Evolutionary conservation across 2,888 invertebrate species (phyloP), one percentile per base, ranked within the genome.

Genomic region (Lissonota sp.): DNA sequence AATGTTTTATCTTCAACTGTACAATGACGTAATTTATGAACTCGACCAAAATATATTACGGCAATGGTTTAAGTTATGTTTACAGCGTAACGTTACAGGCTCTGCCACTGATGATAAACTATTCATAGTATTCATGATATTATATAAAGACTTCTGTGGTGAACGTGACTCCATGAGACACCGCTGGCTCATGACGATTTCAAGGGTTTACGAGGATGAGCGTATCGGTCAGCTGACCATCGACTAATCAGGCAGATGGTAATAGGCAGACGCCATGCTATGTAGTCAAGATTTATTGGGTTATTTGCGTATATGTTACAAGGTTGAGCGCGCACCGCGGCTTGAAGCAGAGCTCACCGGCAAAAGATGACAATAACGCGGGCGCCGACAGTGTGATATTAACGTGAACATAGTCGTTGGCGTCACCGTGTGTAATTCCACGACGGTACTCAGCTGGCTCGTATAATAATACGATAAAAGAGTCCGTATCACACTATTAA

Each of bases 251-350:
- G 53, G 26, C 51, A 26, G 53, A 53, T 40, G 39, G 51, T 64
- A 49, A 12, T 51, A 66, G 66, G 66, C 66, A 49, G 46, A 26
- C 42, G 80, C 88, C 87, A 86, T 89, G 86, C 82, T 26, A 26
- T 3, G 26, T 26, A 26, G 26, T 26, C 82, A 82, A 89, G 90
- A 90, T 91, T 91, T 91, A 91, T 91, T 87, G 88, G 90, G 87
- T 90, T 90, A 89, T 90, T 89, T 88, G 88, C 87, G 88, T 90
- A 91, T 91, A 90, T 90, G 91, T 91, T 91, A 91, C 91, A 90
- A 91, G 91, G 91, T 85, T 88, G 57, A 40, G 49, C 12, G 10
- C n/a, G 55, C 16, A 67, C 60, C 49, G 40, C 42, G 62, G 26
- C 26, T 42, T 39, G 40, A 51, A 26, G 26, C 26, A 26, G 37